Percentiles rank a stretch among this genome's conserved stretches.
These are phyloP conservation scores for Silurus glanis DNA, from an alignment of 2,113 vertebrate species.

Conservation along the genomic window DNA sequence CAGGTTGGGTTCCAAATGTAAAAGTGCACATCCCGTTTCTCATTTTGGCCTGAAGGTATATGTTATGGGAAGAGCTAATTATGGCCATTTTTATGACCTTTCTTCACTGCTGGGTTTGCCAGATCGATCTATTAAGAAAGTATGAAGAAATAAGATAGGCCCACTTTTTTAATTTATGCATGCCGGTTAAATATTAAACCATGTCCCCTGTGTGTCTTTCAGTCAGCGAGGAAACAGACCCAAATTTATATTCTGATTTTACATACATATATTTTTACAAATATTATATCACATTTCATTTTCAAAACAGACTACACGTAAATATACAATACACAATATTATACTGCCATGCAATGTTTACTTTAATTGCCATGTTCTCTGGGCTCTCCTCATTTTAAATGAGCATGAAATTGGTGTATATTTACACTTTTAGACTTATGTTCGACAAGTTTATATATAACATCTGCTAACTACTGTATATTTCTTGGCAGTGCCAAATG, in stretches of 20 bases:
- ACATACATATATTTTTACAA: background rate
- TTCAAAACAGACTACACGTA: background rate
- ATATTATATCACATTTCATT: background rate
- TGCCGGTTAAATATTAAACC: background rate
- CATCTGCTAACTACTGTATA: too few species aligned
- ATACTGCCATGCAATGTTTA: background rate
- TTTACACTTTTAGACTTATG: background rate
- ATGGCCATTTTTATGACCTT: background rate
- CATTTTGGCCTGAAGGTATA: constrained; percentile 1
- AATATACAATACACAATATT: background rate
- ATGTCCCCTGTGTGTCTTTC: background rate
- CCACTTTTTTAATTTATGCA: background rate
- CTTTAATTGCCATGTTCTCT: background rate
- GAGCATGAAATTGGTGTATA: background rate
- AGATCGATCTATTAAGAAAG: background rate
- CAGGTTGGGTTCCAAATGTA: background rate
- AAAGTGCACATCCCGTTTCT: background rate
- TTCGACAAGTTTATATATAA: background rate
- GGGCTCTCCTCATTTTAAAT: background rate
- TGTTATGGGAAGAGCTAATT: constrained; percentile 6
- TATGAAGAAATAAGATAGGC: background rate
- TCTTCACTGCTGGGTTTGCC: background rate
- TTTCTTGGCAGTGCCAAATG: too few species aligned
- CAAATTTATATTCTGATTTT: background rate
- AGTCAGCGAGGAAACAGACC: background rate